Conservation (phyloP, 2,797 vertebrate genomes). For the Poeciliopsis turneri region DNA sequence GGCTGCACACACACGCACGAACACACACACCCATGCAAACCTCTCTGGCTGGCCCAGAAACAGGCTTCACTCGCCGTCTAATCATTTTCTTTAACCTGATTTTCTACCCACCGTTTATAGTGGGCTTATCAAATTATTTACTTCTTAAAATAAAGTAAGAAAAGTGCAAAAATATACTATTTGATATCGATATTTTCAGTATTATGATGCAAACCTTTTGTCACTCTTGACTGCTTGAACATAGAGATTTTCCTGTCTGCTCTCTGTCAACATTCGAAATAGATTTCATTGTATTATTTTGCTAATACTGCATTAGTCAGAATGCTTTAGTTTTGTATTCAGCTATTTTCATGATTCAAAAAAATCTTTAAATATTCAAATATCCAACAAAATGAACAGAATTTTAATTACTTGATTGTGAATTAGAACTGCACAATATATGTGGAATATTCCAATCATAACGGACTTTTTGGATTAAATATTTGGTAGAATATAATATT, state of each 20-base stretch:
- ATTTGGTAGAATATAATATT: neutral
- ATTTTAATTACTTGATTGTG: neutral
- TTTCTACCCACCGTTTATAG: slow-evolving; percentile 10
- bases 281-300: neutral
- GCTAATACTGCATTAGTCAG: neutral
- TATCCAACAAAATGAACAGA: neutral
- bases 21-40: slow-evolving; percentile 26
- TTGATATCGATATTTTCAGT: slow-evolving; percentile 9
- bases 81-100: slow-evolving; percentile 25
- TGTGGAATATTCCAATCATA: neutral
- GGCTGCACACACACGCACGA: slow-evolving; percentile 29
- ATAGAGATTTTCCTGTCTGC: neutral
- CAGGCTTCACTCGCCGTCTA: slow-evolving; percentile 5
- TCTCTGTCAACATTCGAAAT: neutral
- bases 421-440: neutral
- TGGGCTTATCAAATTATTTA: slow-evolving; percentile 19
- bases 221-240: neutral
- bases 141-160: slow-evolving; percentile 12
- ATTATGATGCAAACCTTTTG: slow-evolving; percentile 6
- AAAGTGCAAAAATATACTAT: slow-evolving; percentile 14
- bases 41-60: slow-evolving; percentile 40
- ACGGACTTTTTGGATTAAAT: neutral
- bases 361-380: neutral
- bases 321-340: neutral
- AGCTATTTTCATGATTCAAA: neutral